These are phyloP conservation scores for Delphinapterus leucas DNA, from an alignment of 2,113 vertebrate species.

Conservation along the genomic window DNA sequence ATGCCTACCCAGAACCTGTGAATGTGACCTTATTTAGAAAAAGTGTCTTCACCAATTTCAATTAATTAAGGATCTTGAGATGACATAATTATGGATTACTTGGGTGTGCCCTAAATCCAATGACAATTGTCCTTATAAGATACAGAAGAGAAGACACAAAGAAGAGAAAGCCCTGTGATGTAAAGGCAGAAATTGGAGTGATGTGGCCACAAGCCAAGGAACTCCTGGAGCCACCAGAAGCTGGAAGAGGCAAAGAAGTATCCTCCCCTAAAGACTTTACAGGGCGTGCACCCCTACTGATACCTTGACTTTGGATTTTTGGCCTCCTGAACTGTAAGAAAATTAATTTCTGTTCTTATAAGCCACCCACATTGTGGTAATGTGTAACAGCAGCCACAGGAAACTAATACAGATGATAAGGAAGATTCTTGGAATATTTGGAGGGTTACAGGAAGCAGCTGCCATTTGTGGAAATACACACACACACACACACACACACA, in stretches of 20 bases:
- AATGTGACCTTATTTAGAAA: not conserved
- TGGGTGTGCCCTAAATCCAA: not conserved
- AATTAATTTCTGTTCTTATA: not conserved
- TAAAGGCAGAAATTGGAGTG: not conserved
- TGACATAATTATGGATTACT: not conserved
- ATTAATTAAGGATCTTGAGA: not conserved
- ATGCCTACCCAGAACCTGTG: not conserved
- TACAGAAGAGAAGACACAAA: not conserved
- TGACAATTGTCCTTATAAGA: not conserved
- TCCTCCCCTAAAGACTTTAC: not conserved
- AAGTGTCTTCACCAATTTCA: not conserved
- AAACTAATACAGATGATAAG: not conserved
- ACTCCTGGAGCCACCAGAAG: not conserved
- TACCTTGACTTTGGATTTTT: not conserved
- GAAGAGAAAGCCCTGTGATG: not conserved
- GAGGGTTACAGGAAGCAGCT: not conserved
- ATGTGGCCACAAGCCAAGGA: not conserved
- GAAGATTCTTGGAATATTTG: not conserved
- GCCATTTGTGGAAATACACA: not conserved
- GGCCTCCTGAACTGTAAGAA: not conserved
- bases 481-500: not conserved
- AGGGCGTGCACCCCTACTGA: not conserved
- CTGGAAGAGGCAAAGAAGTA: not conserved
- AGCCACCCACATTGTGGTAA: not conserved
- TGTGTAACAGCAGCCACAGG: not conserved